Evolutionary conservation across 1,140 invertebrate genomes (phyloP).

Genomic region (Drosophila insularis): DNA sequence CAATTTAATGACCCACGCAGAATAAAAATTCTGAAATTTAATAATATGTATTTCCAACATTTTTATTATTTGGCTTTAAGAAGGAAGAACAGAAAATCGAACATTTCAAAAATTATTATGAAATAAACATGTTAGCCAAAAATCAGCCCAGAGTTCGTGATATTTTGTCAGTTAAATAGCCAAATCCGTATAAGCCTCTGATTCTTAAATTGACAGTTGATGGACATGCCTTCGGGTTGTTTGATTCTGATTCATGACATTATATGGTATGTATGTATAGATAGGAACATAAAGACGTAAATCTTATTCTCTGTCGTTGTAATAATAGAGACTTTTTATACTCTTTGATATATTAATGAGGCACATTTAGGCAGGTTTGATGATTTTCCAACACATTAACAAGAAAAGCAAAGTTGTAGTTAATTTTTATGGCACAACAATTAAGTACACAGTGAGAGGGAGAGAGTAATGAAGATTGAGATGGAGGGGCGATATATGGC

Average conservation of each 20-base stretch:
- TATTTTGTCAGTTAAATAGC: constrained; percentile 24
- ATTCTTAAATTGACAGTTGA: constrained; percentile 1
- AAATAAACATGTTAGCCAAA: constrained; percentile 23
- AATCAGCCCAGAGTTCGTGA: constrained; percentile 17
- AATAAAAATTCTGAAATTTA: neutral
- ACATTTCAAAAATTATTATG: neutral
- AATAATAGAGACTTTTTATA: neutral
- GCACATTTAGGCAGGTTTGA: neutral
- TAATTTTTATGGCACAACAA: constrained; percentile 40
- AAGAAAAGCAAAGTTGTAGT: constrained; percentile 29
- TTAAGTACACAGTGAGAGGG: constrained; percentile 5
- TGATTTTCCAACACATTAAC: constrained; percentile 11
- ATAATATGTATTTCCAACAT: constrained; percentile 3
- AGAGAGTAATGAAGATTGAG: neutral
- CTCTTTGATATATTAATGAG: constrained; percentile 5
- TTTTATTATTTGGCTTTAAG: neutral
- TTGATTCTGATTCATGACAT: constrained; percentile 2
- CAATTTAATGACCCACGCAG: neutral
- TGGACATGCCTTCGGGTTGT: constrained; percentile 1
- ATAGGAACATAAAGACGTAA: too few species aligned
- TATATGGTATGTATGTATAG: too few species aligned
- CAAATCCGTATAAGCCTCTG: neutral
- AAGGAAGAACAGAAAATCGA: neutral
- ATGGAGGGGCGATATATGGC: neutral
- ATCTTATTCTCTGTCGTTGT: neutral